phyloP scores from a whole-genome alignment of 2,113 vertebrate species.

The Meriones unguiculatus region DNA sequence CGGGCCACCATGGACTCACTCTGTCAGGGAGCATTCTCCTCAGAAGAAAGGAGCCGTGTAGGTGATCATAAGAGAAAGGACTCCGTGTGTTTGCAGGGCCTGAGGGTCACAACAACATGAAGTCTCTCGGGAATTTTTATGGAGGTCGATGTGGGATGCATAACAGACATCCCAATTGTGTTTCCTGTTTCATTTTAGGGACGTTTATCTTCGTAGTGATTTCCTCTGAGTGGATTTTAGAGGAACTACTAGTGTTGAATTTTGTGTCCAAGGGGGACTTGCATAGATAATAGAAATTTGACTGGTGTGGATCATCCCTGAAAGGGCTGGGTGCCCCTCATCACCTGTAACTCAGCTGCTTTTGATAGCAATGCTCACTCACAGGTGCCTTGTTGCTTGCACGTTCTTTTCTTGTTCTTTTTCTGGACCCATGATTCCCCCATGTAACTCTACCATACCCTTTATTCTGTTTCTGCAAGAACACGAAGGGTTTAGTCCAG shows the following conservation, averaged over 20 bases:
- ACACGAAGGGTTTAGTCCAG: background rate
- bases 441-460: background rate
- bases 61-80: background rate
- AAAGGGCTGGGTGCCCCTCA: background rate
- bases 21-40: background rate
- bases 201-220: constrained; percentile 6
- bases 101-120: background rate
- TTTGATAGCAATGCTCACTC: background rate
- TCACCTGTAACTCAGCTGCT: background rate
- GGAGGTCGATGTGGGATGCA: background rate
- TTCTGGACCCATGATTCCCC: background rate
- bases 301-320: background rate
- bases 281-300: background rate
- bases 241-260: background rate
- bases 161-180: background rate
- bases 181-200: background rate
- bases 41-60: background rate
- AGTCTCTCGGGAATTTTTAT: background rate
- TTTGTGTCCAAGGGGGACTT: constrained; percentile 1
- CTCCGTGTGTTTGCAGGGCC: too few species aligned
- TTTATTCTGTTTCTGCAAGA: background rate
- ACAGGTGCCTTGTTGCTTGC: background rate
- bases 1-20: background rate
- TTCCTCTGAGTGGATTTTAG: background rate
- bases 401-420: background rate